Evolutionary conservation across 2,113 vertebrate genomes (phyloP), one percentile per base, ranked within the genome.

Genomic region (Salvelinus namaycush): DNA sequence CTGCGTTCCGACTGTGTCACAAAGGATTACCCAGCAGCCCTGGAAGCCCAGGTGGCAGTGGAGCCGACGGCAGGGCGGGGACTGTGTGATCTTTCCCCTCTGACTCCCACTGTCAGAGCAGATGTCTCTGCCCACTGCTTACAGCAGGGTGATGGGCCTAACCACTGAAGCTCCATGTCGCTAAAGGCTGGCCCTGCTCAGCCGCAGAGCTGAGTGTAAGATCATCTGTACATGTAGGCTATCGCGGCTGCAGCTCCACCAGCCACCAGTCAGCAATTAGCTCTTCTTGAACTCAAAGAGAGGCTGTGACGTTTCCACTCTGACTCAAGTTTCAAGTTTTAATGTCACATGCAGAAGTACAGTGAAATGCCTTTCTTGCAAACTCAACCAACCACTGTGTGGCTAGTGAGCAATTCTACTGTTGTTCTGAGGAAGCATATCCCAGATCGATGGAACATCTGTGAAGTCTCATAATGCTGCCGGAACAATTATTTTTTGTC

Each of bases 251-350:
- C 18, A 34, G 72, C 34, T 29, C 24, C n/a, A 70, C n/a, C 59
- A 65, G 29, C 22, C 62, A 80, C 64, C 79, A 73, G 68, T 68
- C 68, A 71, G 81, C 81, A 83, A 75, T 86, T 83, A 83, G 60
- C 60, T 76, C 70, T 77, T 75, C 76, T 80, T 78, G 64, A 79
- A 78, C 73, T 79, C 81, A 83, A 80, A 54, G 51, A 54, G 16
- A 54, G 14, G 16, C 51, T 18, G 16, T 18, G 62, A 72, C 44
- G 44, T 62, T 6, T 29, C 26, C 22, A 67, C 5, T 29, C 62
- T 72, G 51, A 70, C 70, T 81, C 65, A 72, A 44, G 39, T 44
- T 44, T 44, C 39, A 44, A 44, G 39, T 44, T 44, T 44, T 44
- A 44, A 39, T 39, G 39, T 39, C 8, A 39, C 39, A 39, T 39